Percentiles rank a stretch among this genome's conserved stretches.
Evolutionary conservation across 2,888 invertebrate species (phyloP).

Genomic region (Epinotia bilunana): DNA sequence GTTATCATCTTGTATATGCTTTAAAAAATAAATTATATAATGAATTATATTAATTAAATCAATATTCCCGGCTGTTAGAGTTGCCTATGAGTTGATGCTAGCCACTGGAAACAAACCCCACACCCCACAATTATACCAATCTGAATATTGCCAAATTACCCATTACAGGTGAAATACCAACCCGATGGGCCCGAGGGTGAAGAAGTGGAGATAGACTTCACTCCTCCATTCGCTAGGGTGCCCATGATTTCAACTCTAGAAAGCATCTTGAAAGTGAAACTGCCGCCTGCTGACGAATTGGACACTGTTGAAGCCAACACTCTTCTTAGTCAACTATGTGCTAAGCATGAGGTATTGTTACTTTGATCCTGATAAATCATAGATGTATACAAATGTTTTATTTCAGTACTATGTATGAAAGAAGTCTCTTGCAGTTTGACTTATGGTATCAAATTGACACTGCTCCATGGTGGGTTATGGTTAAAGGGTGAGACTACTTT

Average conservation of each 20-base stretch:
- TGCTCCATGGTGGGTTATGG: too few relatives aligned
- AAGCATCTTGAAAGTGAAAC: slow-evolving; percentile 89
- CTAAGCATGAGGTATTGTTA: slow-evolving; percentile 83
- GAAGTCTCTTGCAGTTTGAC: too few relatives aligned
- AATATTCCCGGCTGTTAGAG: too few relatives aligned
- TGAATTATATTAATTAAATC: too few relatives aligned
- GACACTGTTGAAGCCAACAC: slow-evolving; percentile 88
- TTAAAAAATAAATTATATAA: too few relatives aligned
- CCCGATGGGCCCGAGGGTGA: slow-evolving; percentile 95
- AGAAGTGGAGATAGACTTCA: slow-evolving; percentile 95
- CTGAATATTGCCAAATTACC: slow-evolving; percentile 11
- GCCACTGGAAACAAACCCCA: too few relatives aligned
- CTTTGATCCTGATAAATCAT: not conserved
- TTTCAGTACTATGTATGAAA: too few relatives aligned
- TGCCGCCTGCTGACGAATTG: slow-evolving; percentile 89
- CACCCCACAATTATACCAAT: not conserved
- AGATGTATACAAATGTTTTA: too few relatives aligned
- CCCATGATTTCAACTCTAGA: slow-evolving; percentile 97
- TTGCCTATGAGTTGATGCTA: too few relatives aligned
- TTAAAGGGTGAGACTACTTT: too few relatives aligned
- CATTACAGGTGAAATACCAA: slow-evolving; percentile 88
- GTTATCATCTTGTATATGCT: too few relatives aligned
- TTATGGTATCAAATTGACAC: too few relatives aligned
- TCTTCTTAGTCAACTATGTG: slow-evolving; percentile 92
- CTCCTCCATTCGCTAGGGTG: slow-evolving; percentile 97